These are phyloP conservation scores for Forbesichthys agassizii DNA, from an alignment of 2,113 vertebrate genomes.

Conservation along the genomic window DNA sequence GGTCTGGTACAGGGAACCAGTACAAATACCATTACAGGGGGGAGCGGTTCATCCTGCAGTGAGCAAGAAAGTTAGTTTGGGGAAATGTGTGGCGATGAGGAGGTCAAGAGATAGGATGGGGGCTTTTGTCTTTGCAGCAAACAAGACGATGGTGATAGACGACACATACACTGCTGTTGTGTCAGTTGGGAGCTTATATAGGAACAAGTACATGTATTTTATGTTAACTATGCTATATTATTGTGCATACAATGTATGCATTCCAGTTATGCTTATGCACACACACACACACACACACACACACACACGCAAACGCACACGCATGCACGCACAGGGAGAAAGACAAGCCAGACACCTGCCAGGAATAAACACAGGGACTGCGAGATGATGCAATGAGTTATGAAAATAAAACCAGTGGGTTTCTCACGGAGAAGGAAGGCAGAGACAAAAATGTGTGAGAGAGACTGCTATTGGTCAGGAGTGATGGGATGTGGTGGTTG, in stretches of 20 bases:
- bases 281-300: neutral
- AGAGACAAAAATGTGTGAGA: too few species aligned
- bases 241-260: too few species aligned
- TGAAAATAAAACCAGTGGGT: neutral
- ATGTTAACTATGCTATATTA: too few species aligned
- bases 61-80: neutral
- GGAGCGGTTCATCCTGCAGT: neutral
- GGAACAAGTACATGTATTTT: too few species aligned
- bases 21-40: neutral
- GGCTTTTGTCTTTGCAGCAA: neutral
- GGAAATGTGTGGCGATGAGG: too few species aligned
- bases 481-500: too few species aligned
- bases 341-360: neutral
- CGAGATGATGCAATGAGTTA: slow-evolving; percentile 6
- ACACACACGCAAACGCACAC: neutral
- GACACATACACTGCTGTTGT: neutral
- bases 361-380: neutral
- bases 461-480: too few species aligned
- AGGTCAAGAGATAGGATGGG: neutral
- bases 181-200: neutral
- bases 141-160: neutral
- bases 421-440: neutral
- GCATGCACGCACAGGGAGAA: neutral
- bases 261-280: neutral
- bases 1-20: neutral